Conservation (phyloP, 2,888 invertebrate genomes). For the Callimorpha dominula region DNA sequence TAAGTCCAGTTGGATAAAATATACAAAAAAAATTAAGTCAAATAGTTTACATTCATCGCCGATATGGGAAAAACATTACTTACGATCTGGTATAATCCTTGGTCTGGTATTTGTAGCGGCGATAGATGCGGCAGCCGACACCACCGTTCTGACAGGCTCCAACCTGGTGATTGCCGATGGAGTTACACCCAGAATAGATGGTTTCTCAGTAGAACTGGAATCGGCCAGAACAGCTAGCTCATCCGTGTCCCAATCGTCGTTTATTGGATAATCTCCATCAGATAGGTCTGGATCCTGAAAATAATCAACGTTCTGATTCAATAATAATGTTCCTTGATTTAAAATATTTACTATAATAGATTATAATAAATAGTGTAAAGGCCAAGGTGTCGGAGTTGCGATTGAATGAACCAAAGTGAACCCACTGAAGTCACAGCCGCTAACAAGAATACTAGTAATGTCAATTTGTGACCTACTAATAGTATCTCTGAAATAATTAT, state of each 20-base stretch:
- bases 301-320: not conserved
- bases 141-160: constrained; percentile 54
- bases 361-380: no score
- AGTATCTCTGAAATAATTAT: no score
- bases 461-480: no score
- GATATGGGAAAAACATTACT: constrained; percentile 44
- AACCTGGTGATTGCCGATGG: constrained; percentile 71
- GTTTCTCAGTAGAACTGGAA: constrained; percentile 55
- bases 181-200: constrained; percentile 55
- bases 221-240: constrained; percentile 62
- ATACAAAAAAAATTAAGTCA: no score
- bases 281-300: constrained; percentile 54
- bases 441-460: no score
- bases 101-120: constrained; percentile 78
- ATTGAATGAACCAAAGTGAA: no score
- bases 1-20: no score
- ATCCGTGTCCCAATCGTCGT: constrained; percentile 65
- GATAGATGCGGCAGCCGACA: constrained; percentile 71
- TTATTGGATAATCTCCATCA: constrained; percentile 69
- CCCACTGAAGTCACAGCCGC: no score
- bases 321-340: not conserved
- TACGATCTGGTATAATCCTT: constrained; percentile 74
- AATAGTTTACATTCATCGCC: no score
- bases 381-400: no score
- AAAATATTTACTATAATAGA: not conserved